Base-by-base conservation (phyloP, 2,113 vertebrate genomes). In the Phoxinus phoxinus region DNA sequence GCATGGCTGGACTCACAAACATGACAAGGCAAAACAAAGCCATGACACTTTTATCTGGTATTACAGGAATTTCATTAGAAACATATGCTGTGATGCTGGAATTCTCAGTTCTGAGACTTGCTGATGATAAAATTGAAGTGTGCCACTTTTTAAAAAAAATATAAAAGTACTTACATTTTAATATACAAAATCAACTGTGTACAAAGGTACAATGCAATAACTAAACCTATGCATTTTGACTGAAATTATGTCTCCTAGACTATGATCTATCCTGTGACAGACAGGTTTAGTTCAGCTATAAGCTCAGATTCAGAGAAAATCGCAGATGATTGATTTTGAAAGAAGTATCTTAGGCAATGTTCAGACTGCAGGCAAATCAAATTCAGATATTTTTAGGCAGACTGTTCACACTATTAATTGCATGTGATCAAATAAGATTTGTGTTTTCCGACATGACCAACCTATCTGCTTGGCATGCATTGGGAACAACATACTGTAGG, bases 71-170 rank as follows among this genome's bases (percentile, higher is more conserved):
- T 81, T 48, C 56, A 75, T 32, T 51, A 48, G n/a, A 65, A 12
- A 74, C 27, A 53, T 3, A 80, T 37, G 21, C 30, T 73, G 76
- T 87, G 59, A 13, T 32, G 35, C 27, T 21, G 2, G 23, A 41
- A 21, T n/a, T 13, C 58, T 63, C 17, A 67, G 32, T 86, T 69
- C 32, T 53, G 32, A 75, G 51, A 85, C 86, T 44, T 44, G 19
- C 73, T 77, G 69, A 63, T 81, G 37, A 35, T 78, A 3, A 78
- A 37, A 17, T 27, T 35, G 21, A 73, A 73, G 37, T n/a, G 2
- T 6, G 37, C 13, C 58, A n/a, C 11, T 73, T 37, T 21, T 12
- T 1, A 48, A 48, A 46, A 46, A 46, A 48, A 37, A 27, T 46
- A 46, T 73, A 25, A 46, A 2, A 25, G 15, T 17, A 25, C 21